These are phyloP conservation scores for Galerucella calmariensis DNA, from an alignment of 2,888 invertebrate species.

Conservation along the genomic window DNA sequence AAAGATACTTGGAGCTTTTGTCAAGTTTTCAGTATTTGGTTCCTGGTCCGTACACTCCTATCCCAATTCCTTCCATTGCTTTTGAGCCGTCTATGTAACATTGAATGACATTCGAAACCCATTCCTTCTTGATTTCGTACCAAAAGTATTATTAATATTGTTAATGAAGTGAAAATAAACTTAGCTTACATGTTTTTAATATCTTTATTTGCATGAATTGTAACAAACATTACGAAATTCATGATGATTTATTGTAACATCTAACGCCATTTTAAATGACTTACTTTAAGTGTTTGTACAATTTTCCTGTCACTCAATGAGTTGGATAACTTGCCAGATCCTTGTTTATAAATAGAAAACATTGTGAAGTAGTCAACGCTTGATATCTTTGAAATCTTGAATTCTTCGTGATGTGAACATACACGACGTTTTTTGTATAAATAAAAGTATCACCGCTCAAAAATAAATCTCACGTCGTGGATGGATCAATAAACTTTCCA, in stretches of 20 bases:
- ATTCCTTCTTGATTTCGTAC: no score
- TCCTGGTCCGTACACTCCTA: no score
- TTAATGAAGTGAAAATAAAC: no score
- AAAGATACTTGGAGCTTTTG: no score
- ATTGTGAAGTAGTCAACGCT: slow-evolving; percentile 18
- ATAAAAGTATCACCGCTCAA: slow-evolving; percentile 1
- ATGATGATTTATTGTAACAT: slow-evolving; percentile 30
- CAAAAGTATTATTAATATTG: no score
- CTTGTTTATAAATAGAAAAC: slow-evolving; percentile 39
- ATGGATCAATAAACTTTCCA: no score
- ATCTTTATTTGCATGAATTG: not conserved
- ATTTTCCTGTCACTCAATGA: slow-evolving; percentile 38
- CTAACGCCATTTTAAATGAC: slow-evolving; percentile 34
- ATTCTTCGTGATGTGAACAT: slow-evolving; percentile 5
- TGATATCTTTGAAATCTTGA: slow-evolving; percentile 18
- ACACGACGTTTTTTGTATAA: slow-evolving; percentile 6
- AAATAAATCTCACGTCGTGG: not conserved
- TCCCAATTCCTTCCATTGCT: no score
- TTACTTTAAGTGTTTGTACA: slow-evolving; percentile 40
- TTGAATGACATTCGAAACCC: no score
- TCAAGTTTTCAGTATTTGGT: no score
- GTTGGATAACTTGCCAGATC: slow-evolving; percentile 35
- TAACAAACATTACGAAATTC: not conserved
- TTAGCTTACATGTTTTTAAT: no score
- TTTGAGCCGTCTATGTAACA: no score